Percentiles rank a stretch among this genome's conserved stretches.
Conservation (phyloP, 2,113 vertebrate genomes). For the Vulpes ferrilata region DNA sequence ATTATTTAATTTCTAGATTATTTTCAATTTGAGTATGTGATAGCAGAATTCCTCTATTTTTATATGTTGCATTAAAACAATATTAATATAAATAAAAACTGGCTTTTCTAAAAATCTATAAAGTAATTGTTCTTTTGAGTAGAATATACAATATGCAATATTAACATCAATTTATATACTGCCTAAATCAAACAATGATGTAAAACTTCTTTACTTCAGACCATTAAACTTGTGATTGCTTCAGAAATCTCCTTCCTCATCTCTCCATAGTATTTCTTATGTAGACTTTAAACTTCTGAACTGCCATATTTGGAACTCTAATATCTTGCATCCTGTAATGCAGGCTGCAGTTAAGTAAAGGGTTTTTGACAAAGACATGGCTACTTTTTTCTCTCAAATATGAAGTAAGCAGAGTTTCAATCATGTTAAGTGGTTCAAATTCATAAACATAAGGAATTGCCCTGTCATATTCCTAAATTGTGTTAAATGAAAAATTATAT, state of each 20-base stretch:
- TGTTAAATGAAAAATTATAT: conserved; percentile 59
- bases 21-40: neutral
- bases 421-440: neutral
- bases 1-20: neutral
- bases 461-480: neutral
- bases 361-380: neutral
- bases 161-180: conserved; percentile 79
- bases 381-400: neutral
- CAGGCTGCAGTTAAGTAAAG: neutral
- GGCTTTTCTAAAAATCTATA: neutral
- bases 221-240: conserved; percentile 71
- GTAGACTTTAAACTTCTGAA: neutral
- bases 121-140: conserved; percentile 40
- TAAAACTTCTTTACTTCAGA: conserved; percentile 73
- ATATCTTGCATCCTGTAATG: neutral
- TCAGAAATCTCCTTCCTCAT: neutral
- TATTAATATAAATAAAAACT: neutral
- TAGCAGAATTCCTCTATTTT: neutral
- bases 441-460: neutral
- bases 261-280: neutral
- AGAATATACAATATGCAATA: conserved; percentile 67
- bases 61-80: neutral
- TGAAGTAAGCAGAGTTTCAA: neutral
- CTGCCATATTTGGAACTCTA: neutral
- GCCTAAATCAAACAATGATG: conserved; percentile 73